phyloP scores from a whole-genome alignment of 2,113 vertebrate genomes.

The Mesembrinibis cayennensis region DNA sequence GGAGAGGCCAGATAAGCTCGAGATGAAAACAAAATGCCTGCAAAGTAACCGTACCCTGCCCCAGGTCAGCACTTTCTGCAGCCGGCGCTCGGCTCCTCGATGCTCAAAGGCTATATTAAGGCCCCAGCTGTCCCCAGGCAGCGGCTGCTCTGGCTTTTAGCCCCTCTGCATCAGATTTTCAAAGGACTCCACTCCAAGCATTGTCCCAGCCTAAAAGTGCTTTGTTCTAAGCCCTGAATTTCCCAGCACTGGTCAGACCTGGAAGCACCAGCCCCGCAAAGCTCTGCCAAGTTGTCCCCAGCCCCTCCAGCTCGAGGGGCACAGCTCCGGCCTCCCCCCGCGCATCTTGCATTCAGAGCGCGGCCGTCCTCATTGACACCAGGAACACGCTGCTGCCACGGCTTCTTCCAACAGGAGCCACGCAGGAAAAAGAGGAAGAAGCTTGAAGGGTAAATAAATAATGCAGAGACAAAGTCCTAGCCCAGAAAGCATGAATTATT shows the following conservation, averaged over 20 bases:
- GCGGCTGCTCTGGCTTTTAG: background rate
- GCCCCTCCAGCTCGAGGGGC: background rate
- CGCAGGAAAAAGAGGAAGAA: background rate
- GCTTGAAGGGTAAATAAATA: background rate
- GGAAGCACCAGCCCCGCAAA: background rate
- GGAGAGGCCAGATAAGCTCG: background rate
- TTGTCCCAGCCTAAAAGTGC: background rate
- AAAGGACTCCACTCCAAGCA: background rate
- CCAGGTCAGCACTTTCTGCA: background rate
- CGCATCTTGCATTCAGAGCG: background rate
- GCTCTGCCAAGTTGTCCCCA: background rate
- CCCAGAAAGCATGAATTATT: background rate
- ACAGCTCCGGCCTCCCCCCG: accelerated
- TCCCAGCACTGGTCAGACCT: background rate
- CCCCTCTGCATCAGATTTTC: background rate
- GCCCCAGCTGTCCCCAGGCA: conserved; percentile 44
- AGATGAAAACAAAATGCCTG: background rate
- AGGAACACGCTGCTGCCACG: background rate
- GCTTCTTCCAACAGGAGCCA: background rate
- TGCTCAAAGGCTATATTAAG: conserved; percentile 56
- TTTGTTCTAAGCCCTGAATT: background rate
- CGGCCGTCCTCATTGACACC: accelerated
- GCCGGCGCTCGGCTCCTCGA: background rate
- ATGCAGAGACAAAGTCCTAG: background rate
- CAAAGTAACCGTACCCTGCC: conserved; percentile 6